Base-by-base conservation (phyloP, 2,888 invertebrate genomes). In the Megamerina dolium region DNA sequence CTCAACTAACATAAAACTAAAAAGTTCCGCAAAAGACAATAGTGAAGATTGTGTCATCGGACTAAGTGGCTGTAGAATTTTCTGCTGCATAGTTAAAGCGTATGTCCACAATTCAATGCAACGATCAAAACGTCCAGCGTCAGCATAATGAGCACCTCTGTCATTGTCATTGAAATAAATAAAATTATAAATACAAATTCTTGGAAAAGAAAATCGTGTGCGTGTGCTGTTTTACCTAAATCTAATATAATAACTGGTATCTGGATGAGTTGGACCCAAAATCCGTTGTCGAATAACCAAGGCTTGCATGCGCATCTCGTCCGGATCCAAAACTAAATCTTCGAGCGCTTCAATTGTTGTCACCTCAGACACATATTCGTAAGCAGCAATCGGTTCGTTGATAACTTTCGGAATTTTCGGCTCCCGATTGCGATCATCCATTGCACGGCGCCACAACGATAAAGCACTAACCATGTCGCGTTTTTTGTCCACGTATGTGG, bases 61-160 rank as follows among this genome's bases (percentile, higher is more conserved):
- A 67, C 90, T 91, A 38, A 96, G 79, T 16, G 95, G 89, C 57
- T 93, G 91, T 54, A 95, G 76, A 74, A 92, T 90, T 50, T 83
- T 82, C 67, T 93, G 91, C 72, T 95, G 95, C 89, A 94, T 93
- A 67, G 93, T 92, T 27, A 96, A 77, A 20, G 95, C 95, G 74
- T 96, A 94, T 73, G 91, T 90, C 96, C 96, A 96, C 51, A 96
- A 77, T 60, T 87, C 85, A 52, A 95, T 90, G 73, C 95, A 96
- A 55, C 87, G 80, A 57, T 83, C 80, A 75, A 94, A 95, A 61
- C 93, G 87, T 3, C 95, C 91, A 51, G 90, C 86, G 73, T 95
- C 95, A 29, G 95, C 95, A 74, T 94, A 95, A 51, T 94, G 84
- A 1, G 91, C 91, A 47, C 91, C 91, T 60, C 92, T 79, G 32